Conservation (phyloP, 1,140 invertebrate species). For the Rhyzopertha dominica region DNA sequence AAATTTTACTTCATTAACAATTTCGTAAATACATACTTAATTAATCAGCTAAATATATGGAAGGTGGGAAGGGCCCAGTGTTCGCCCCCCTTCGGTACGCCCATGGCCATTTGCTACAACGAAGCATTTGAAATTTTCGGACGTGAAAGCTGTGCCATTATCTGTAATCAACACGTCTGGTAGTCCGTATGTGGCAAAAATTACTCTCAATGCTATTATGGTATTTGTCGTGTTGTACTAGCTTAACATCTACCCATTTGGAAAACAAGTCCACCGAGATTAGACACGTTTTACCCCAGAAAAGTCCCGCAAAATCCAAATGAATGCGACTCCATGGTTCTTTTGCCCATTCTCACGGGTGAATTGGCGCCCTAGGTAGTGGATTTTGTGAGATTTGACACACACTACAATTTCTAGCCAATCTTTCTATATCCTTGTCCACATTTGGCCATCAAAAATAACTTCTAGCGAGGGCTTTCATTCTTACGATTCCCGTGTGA, state of each 20-base stretch:
- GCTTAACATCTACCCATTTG: conserved; percentile 45
- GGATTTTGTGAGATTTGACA: conserved; percentile 5
- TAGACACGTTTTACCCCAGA: conserved; percentile 42
- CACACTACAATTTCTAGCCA: not conserved
- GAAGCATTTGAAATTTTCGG: conserved; percentile 38
- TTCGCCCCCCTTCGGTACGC: no score
- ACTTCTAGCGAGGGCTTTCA: conserved; percentile 48
- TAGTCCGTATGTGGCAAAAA: conserved; percentile 38
- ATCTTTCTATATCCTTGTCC: conserved; percentile 44
- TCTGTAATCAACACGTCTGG: conserved; percentile 40
- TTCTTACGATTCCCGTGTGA: conserved; percentile 48
- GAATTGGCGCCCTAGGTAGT: conserved; percentile 21
- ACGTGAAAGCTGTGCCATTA: conserved; percentile 42
- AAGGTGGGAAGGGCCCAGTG: no score
- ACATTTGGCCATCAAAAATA: conserved; percentile 36
- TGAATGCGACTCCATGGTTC: conserved; percentile 48
- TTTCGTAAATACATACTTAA: no score
- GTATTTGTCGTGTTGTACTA: conserved; percentile 12
- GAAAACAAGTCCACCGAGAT: no score
- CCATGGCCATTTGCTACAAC: conserved; percentile 34
- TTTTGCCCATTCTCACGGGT: conserved; percentile 37
- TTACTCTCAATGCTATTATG: conserved; percentile 26
- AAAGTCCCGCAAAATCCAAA: conserved; percentile 49
- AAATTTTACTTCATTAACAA: no score
- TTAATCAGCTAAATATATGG: no score